These are phyloP conservation scores for Daptonema setosum DNA, from an alignment of 2,888 invertebrate species.

Conservation along the genomic window DNA sequence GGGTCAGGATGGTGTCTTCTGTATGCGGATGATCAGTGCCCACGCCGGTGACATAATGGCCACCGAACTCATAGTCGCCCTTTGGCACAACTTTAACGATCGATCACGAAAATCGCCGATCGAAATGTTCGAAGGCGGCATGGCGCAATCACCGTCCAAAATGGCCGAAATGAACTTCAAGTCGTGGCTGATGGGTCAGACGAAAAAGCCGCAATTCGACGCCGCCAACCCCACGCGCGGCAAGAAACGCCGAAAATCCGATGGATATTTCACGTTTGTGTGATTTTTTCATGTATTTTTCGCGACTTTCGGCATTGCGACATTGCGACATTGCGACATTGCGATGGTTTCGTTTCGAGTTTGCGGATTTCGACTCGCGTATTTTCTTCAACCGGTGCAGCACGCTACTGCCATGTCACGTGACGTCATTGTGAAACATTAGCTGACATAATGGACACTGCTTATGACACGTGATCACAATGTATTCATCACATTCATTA, in stretches of 20 bases:
- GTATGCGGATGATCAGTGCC: constrained; percentile 27
- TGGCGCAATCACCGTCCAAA: constrained; percentile 24
- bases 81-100: constrained; percentile 28
- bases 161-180: constrained; percentile 26
- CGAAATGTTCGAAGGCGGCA: constrained; percentile 28
- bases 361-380: too few species aligned
- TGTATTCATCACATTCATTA: too few species aligned
- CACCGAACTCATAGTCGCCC: constrained; percentile 24
- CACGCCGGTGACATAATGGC: constrained; percentile 28
- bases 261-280: constrained; percentile 28
- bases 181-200: constrained; percentile 17
- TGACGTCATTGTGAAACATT: too few species aligned
- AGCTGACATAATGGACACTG: too few species aligned
- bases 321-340: too few species aligned
- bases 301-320: neutral
- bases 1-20: constrained; percentile 26
- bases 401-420: too few species aligned
- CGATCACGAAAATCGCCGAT: constrained; percentile 27
- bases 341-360: too few species aligned
- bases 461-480: too few species aligned
- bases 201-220: constrained; percentile 22
- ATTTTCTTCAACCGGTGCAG: too few species aligned
- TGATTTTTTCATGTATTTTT: constrained; percentile 8
- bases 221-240: constrained; percentile 23
- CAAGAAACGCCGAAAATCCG: constrained; percentile 26